A percentile compares a stretch with the other conserved stretches of the same genome.
Conservation (phyloP, 2,113 vertebrate genomes). For the Gambusia affinis region DNA sequence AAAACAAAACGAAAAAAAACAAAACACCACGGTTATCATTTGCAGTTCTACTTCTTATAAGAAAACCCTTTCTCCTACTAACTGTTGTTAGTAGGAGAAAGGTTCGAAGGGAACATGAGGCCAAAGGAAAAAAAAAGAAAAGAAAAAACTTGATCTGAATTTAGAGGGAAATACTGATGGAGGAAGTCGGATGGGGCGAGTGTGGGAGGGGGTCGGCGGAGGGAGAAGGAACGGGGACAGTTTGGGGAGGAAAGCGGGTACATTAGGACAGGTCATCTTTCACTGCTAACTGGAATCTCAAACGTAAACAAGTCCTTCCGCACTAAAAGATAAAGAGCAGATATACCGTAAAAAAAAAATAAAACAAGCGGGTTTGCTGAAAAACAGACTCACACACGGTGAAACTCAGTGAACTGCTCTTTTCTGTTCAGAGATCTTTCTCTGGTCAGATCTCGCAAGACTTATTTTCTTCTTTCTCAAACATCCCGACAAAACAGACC, state of each 20-base stretch:
- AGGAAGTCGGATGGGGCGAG: slow-evolving; percentile 9
- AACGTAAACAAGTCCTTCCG: slow-evolving; percentile 74
- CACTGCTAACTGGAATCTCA: slow-evolving; percentile 69
- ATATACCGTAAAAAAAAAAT: slow-evolving; percentile 49
- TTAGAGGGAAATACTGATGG: background rate
- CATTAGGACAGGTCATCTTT: slow-evolving; percentile 72
- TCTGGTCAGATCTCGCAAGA: no score
- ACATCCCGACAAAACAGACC: background rate
- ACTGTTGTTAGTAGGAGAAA: background rate
- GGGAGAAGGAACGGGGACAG: slow-evolving; percentile 54
- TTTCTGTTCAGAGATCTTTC: background rate
- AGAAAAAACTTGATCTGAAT: background rate
- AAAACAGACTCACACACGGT: slow-evolving; percentile 26
- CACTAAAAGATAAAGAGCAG: slow-evolving; percentile 70
- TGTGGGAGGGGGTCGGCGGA: background rate
- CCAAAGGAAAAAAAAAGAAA: background rate
- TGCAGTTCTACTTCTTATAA: background rate
- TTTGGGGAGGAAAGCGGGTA: slow-evolving; percentile 68
- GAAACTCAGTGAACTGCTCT: background rate
- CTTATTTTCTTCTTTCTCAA: background rate
- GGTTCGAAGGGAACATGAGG: background rate
- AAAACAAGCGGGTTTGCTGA: slow-evolving; percentile 31
- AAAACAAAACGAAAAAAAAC: no score
- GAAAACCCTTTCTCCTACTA: no score
- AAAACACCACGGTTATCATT: background rate